Conservation (phyloP, 1,140 invertebrate genomes). For the Leptinotarsa texana region DNA sequence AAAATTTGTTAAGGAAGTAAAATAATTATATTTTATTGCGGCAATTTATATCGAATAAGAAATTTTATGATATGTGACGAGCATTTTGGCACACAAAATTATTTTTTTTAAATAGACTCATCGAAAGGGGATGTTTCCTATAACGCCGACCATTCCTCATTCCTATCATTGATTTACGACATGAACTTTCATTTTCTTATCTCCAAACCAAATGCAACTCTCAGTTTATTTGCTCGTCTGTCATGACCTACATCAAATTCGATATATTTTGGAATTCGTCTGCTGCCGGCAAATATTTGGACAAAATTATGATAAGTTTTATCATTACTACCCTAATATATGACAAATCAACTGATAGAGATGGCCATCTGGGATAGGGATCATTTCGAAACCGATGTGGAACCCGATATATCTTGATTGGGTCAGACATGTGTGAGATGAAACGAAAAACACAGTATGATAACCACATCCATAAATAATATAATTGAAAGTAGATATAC, state of each 20-base stretch:
- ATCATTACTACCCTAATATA: slow-evolving; percentile 6
- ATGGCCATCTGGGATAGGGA: background rate
- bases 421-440: no score
- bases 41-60: no score
- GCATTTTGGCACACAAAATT: no score
- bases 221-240: background rate
- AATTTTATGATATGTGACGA: no score
- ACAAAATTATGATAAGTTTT: background rate
- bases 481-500: no score
- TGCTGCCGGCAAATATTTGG: background rate
- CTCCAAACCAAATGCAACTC: background rate
- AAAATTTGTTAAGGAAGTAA: no score
- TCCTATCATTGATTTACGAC: background rate
- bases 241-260: background rate
- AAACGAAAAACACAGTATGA: no score
- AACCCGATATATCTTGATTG: no score
- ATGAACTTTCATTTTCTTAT: background rate
- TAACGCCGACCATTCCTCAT: background rate
- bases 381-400: no score
- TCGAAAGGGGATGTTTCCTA: background rate
- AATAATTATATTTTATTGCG: no score
- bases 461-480: no score
- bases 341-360: background rate
- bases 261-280: background rate
- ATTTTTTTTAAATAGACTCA: no score